Evolutionary conservation across 2,888 invertebrate species (phyloP), one percentile per base, ranked within the genome.

Genomic region (Microctonus brassicae): DNA sequence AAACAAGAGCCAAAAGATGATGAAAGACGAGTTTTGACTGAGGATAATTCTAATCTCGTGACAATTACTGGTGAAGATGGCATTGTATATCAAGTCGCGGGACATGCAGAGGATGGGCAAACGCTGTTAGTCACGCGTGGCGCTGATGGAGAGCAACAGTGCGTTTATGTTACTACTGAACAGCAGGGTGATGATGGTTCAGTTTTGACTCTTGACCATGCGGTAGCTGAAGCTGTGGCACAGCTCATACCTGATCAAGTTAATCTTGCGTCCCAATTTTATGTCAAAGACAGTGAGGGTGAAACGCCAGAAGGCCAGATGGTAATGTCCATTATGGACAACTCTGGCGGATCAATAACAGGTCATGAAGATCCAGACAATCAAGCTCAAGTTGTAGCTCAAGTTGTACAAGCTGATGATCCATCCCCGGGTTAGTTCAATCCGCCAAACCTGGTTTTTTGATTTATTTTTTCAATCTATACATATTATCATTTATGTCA

Each of bases 31-130:
- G 88, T 89, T 57, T 83, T 85, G 9, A 84, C 85, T 34, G 77
- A 82, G 68, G 82, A 81, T 61, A 80, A 80, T 57, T 91, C 92
- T 33, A 90, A 92, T 73, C 92, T 95, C 17, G 91, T 95, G 74
- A 91, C 95, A 81, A 94, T 95, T 52, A 92, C 94, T 0, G 95
- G 95, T 0, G 95, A 95, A 79, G 95, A 95, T 82, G 95, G 95
- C n/a, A 92, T 93, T 0, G 90, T 94, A 10, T 94, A 93, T 84
- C 93, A 94, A 88, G 93, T 94, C 34, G 92, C 93, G 0, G 93
- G 95, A n/a, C 94, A 95, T 81, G 94, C 94, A 78, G 93, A 94
- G 76, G 93, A 93, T 57, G 94, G 94, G 0, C 94, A 94, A 83
- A 94, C 94, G 0, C 89, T 94, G 73, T 86, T 94, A 60, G 92